Evolutionary conservation across 1,140 invertebrate species (phyloP), one percentile per base, ranked within the genome.

Genomic region (Pseudomyrmex dendroicus): DNA sequence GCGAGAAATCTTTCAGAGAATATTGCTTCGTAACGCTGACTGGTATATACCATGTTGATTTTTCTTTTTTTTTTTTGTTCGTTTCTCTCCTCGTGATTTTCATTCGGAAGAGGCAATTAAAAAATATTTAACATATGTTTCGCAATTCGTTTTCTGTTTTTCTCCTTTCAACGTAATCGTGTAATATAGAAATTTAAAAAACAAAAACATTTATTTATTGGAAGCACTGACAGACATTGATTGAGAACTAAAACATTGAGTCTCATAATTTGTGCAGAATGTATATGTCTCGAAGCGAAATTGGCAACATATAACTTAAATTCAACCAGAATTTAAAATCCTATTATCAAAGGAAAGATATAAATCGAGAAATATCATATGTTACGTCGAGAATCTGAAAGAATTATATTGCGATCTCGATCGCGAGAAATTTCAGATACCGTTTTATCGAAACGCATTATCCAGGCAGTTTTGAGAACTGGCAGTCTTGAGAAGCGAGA

Each of bases 401-500:
- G 15, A 44, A 13, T 67, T 35, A 35, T 66, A 77, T 67, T 77
- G 73, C 48, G 17, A 50, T 44, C 25, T 77, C 63, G 35, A 66
- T 13, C 48, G 73, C 35, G 74, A 17, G 50, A 77, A 77, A 77
- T 68, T 77, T 77, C 63, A 77, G 62, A 77, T 68, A 68, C 17
- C 48, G 74, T 50, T 67, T 77, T 77, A 77, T 77, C 63, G 63
- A 77, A n/a, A 77, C 61, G 48, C 61, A 64, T 76, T 76, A 76
- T 35, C 20, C 35, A 61, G n/a, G 50, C 63, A 77, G 17, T 50
- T 68, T 46, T 17, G 35, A 67, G n/a, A 54, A 54, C 66, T 67
- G 73, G 48, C 25, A 77, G 35, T 13, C 74, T 67, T 15, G 50
- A n/a, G 25, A 54, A 20, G 15, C 50, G 56, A 35, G 35, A 67